Evolutionary conservation across 2,113 vertebrate genomes (phyloP).

Genomic region (Coturnix japonica): DNA sequence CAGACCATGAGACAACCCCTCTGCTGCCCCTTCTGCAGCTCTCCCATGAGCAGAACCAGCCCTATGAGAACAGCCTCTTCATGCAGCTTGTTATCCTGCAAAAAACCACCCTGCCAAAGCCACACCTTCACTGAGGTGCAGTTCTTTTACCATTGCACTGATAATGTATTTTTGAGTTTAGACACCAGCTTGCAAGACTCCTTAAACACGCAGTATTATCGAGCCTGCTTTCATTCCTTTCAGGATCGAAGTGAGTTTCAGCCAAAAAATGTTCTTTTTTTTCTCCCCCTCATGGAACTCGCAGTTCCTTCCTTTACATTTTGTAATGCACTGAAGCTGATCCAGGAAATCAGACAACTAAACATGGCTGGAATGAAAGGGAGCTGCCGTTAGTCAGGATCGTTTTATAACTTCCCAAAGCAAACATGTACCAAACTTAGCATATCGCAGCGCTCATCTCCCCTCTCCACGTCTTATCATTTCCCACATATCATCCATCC

Average conservation of each 20-base stretch:
- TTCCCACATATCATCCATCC: slow-evolving; percentile 46
- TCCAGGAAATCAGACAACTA: neutral
- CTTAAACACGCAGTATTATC: neutral
- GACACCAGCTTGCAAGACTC: neutral
- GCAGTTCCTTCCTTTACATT: neutral
- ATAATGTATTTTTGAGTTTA: neutral
- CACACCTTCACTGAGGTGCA: neutral
- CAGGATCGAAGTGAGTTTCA: neutral
- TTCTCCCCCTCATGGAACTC: neutral
- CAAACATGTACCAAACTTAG: neutral
- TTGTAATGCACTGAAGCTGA: neutral
- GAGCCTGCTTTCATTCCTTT: neutral
- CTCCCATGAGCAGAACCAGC: neutral
- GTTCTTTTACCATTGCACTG: neutral
- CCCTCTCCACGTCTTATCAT: neutral
- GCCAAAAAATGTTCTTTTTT: neutral
- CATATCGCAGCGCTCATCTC: neutral
- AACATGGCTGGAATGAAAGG: neutral
- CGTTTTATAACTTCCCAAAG: slow-evolving; percentile 3
- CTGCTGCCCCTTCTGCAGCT: neutral
- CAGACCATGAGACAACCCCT: neutral
- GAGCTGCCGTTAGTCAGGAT: slow-evolving; percentile 48
- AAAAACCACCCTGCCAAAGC: neutral
- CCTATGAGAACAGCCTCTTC: neutral
- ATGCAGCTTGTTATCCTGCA: neutral